Evolutionary conservation across 2,888 invertebrate species (phyloP).

Genomic region (Spisula solida): DNA sequence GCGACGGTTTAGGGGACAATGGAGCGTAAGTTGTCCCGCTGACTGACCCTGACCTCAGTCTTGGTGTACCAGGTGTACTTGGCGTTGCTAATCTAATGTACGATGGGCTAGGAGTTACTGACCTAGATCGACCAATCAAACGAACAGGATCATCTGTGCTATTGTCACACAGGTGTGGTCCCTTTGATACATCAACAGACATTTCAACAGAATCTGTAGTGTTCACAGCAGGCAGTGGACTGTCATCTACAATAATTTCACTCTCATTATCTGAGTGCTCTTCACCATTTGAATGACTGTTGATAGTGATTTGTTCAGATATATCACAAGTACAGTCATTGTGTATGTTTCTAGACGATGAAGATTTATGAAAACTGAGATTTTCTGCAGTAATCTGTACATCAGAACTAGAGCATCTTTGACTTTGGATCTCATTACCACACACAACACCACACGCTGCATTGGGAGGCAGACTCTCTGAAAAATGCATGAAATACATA

Average conservation of each 20-base stretch:
- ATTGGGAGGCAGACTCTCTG: conserved; percentile 49
- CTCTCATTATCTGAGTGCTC: conserved; percentile 56
- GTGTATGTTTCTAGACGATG: conserved; percentile 14
- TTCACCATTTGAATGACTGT: conserved; percentile 41
- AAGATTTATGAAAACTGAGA: conserved; percentile 27
- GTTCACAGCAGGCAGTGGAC: conserved; percentile 28
- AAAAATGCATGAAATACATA: background rate
- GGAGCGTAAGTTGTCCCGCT: conserved; percentile 54
- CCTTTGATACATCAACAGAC: conserved; percentile 2
- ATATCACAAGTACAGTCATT: conserved; percentile 28
- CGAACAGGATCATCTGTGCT: conserved; percentile 8
- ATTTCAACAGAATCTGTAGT: background rate
- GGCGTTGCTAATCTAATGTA: conserved; percentile 55
- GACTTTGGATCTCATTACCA: conserved; percentile 17
- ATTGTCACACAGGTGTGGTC: conserved; percentile 25
- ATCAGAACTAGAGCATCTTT: conserved; percentile 34
- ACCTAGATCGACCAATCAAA: conserved; percentile 31
- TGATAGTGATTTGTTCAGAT: background rate
- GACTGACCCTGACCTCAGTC: conserved; percentile 64
- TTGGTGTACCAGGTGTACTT: conserved; percentile 64
- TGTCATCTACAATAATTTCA: conserved; percentile 67
- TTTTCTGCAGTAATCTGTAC: conserved; percentile 40
- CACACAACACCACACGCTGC: conserved; percentile 52
- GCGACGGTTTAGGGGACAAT: conserved; percentile 56
- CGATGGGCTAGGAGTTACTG: conserved; percentile 64